Evolutionary conservation across 2,797 vertebrate species (phyloP).

Genomic region (Brotula barbata): DNA sequence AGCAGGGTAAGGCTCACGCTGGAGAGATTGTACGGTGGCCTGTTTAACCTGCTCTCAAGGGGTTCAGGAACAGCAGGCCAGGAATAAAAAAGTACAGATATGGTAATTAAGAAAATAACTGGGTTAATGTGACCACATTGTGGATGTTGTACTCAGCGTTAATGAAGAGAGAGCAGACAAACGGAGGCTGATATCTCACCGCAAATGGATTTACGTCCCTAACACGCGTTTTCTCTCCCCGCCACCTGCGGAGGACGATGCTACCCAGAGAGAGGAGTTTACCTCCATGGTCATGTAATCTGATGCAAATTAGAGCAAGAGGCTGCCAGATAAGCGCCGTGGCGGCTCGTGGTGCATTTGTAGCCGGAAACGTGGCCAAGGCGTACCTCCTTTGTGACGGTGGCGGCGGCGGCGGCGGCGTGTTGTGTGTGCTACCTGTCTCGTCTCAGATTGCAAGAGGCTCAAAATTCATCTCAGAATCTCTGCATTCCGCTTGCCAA

Average conservation of each 20-base stretch:
- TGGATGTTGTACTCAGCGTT: constrained; percentile 59
- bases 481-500: constrained; percentile 17
- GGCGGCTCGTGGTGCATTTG: constrained; percentile 32
- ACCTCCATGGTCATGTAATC: constrained; percentile 66
- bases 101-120: constrained; percentile 66
- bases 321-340: constrained; percentile 61
- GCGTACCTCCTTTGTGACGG: constrained; percentile 24
- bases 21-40: constrained; percentile 15
- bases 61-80: constrained; percentile 33
- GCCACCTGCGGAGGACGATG: constrained; percentile 71
- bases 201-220: constrained; percentile 58
- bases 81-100: constrained; percentile 44
- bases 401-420: constrained; percentile 10
- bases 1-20: constrained; percentile 33
- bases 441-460: constrained; percentile 18
- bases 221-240: constrained; percentile 38
- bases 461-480: constrained; percentile 29
- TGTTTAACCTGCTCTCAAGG: constrained; percentile 21
- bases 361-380: constrained; percentile 37
- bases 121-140: constrained; percentile 66
- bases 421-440: constrained; percentile 4
- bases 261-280: constrained; percentile 67
- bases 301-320: constrained; percentile 67
- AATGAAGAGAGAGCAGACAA: constrained; percentile 59
- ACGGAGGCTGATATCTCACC: constrained; percentile 46